phyloP scores from a whole-genome alignment of 2,888 invertebrate species.

The Himalopsyche japonica region DNA sequence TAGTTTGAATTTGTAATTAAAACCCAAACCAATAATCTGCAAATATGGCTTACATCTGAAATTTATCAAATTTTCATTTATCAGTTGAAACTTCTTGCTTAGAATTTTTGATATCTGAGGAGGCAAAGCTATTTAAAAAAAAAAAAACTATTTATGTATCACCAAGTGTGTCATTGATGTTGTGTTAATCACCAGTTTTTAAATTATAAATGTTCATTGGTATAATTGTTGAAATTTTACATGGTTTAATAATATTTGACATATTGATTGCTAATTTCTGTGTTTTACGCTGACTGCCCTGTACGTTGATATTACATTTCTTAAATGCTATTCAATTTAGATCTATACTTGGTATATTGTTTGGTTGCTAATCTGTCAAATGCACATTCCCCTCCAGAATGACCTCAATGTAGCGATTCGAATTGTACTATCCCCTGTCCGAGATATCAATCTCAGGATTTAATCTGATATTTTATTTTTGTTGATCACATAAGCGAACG shows the following conservation, averaged over 20 bases:
- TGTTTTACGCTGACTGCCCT: neutral
- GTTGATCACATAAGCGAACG: too few relatives aligned
- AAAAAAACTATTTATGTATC: slow-evolving; percentile 11
- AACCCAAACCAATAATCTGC: too few relatives aligned
- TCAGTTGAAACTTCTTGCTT: too few relatives aligned
- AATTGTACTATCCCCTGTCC: neutral
- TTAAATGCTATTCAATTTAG: neutral
- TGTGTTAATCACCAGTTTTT: slow-evolving; percentile 20
- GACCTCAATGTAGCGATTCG: neutral
- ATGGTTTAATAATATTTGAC: slow-evolving; percentile 1
- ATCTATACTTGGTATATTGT: neutral
- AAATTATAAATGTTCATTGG: slow-evolving; percentile 13
- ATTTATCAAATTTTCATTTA: too few relatives aligned
- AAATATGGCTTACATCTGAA: too few relatives aligned
- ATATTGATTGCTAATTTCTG: slow-evolving; percentile 9
- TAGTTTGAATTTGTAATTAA: too few relatives aligned
- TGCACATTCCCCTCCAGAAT: slow-evolving; percentile 2
- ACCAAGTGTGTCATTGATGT: slow-evolving; percentile 30
- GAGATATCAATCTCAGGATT: too few relatives aligned
- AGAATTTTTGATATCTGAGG: neutral
- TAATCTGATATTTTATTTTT: too few relatives aligned
- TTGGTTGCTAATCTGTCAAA: slow-evolving; percentile 6
- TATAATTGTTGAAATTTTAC: slow-evolving; percentile 11
- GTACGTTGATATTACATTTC: neutral
- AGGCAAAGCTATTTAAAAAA: neutral